Base-by-base conservation (phyloP, 2,797 vertebrate species). In the Nannoperca obscura region DNA sequence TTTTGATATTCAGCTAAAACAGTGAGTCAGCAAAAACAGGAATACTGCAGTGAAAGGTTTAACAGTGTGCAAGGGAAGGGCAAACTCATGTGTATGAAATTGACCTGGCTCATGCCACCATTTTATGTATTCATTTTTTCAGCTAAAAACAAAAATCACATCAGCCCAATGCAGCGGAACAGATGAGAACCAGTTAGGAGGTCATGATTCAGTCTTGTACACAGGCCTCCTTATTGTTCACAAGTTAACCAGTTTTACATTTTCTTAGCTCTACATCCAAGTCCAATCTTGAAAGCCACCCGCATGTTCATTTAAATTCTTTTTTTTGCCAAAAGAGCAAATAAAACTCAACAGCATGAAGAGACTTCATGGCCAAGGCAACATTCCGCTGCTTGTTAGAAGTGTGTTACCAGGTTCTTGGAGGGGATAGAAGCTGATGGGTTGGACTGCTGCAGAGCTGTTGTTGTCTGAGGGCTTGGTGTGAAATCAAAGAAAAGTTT, bases 401-500 rank as follows among this genome's bases (percentile, higher is more conserved):
- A 87, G 83, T 85, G 61, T 62, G 75, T 61, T 77, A 54, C 7
- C 27, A 76, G 76, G 76, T 77, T 84, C 63, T 80, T 75, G 78
- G 79, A 75, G 72, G 55, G 36, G 53, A 76, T 47, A 47, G 38
- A 78, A 63, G 58, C 61, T 47, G 86, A 79, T 42, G 80, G 74
- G 66, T 30, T 76, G 63, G 78, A 84, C 70, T 78, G 79, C 71
- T 81, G 74, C 76, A 58, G 82, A 82, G 80, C 73, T 67, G 83
- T 74, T 88, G 83, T 82, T 82, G 75, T 88, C 83, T 80, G 74
- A 65, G 46, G 42, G 32, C 61, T 77, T 69, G 47, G 76, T 83
- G 73, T 86, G 82, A 87, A 89, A 87, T 84, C 82, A 86, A 71
- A 88, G 71, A 84, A 46, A 86, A 70, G 78, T 73, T 86, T 84